Conservation (phyloP, 2,888 invertebrate species). For the Thecophora atra region DNA sequence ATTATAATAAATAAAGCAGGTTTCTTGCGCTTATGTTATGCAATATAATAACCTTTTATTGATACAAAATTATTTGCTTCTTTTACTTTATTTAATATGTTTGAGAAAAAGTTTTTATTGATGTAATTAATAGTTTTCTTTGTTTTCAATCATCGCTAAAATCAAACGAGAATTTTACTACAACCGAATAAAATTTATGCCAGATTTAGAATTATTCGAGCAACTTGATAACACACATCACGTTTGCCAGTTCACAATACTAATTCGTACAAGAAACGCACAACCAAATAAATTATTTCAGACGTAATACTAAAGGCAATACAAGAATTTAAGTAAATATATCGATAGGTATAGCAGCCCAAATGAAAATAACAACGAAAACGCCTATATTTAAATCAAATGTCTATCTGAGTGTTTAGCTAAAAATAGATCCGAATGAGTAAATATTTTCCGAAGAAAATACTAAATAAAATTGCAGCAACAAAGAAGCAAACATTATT, state of each 20-base stretch:
- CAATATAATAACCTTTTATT: no score
- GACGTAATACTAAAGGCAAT: constrained; percentile 4
- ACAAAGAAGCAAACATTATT: not conserved
- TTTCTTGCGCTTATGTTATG: no score
- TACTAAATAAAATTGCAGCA: not conserved
- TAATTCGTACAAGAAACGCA: not conserved
- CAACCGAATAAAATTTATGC: not conserved
- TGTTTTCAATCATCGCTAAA: no score
- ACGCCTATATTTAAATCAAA: not conserved
- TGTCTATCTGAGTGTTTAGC: constrained; percentile 10
- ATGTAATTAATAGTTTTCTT: no score
- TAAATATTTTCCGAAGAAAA: not conserved
- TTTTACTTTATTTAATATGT: no score
- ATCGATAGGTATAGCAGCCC: constrained; percentile 17
- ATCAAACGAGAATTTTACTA: no score
- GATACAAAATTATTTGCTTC: no score
- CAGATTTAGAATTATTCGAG: not conserved
- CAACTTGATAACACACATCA: not conserved
- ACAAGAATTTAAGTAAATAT: constrained; percentile 28
- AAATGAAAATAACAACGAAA: constrained; percentile 25
- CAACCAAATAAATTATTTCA: not conserved
- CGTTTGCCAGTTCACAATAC: no score
- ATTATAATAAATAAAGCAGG: no score
- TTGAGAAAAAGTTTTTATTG: no score
- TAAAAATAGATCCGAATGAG: constrained; percentile 27